phyloP scores from a whole-genome alignment of 1,140 invertebrate species.

The Drosophila navojoa region DNA sequence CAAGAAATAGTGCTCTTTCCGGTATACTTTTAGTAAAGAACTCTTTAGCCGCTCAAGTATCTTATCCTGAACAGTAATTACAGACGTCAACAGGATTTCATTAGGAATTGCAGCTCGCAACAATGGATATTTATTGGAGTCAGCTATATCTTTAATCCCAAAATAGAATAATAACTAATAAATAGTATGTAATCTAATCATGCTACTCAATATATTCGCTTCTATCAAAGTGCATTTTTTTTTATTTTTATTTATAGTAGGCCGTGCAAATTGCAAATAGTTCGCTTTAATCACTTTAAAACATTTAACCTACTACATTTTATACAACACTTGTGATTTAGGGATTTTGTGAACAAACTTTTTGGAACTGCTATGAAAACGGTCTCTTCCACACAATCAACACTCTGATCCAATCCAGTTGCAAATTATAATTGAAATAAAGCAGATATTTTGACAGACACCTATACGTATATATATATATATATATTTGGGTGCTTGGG shows the following conservation, averaged over 20 bases:
- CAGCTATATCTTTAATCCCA: too few relatives aligned
- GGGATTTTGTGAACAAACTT: background rate
- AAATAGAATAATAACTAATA: too few relatives aligned
- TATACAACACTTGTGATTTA: constrained; percentile 6
- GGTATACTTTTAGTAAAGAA: too few relatives aligned
- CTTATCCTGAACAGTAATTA: too few relatives aligned
- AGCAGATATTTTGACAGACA: background rate
- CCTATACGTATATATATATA: background rate
- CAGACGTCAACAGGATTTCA: too few relatives aligned
- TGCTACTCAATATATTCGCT: background rate
- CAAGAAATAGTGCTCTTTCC: background rate
- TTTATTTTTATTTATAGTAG: background rate
- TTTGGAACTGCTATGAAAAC: background rate
- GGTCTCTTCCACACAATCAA: background rate
- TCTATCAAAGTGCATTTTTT: background rate
- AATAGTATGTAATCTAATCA: too few relatives aligned
- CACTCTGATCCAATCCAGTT: background rate
- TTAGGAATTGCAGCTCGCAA: too few relatives aligned
- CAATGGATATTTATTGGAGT: too few relatives aligned
- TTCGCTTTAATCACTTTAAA: background rate
- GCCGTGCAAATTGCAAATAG: background rate
- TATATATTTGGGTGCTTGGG: background rate
- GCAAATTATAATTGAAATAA: background rate
- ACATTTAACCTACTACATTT: background rate
- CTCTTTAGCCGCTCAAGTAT: too few relatives aligned